These are phyloP conservation scores for Heliconius eleuchia DNA, from an alignment of 1,140 invertebrate genomes.

Conservation along the genomic window DNA sequence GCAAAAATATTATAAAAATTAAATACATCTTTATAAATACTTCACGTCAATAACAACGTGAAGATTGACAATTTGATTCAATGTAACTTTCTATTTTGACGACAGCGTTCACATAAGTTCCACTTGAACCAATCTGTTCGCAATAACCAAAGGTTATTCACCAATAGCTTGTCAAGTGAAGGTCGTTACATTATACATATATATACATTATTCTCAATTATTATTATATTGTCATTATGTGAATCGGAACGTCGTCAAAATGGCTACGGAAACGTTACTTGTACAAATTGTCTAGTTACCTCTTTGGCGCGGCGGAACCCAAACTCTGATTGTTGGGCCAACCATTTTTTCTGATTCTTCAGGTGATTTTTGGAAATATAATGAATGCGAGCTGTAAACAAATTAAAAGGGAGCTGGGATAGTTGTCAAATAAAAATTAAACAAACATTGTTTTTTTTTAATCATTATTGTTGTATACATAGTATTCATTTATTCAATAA, in stretches of 20 bases:
- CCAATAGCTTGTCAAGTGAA: constrained; percentile 1
- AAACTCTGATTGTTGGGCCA: constrained; percentile 42
- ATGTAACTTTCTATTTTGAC: constrained; percentile 61
- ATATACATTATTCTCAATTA: not conserved
- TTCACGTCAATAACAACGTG: constrained; percentile 50
- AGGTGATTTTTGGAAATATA: constrained; percentile 66
- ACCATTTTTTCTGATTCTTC: constrained; percentile 67
- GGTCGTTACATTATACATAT: not conserved
- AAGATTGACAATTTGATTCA: constrained; percentile 61
- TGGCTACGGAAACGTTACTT: constrained; percentile 59
- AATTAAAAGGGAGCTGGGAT: constrained; percentile 26
- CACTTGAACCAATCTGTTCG: constrained; percentile 53
- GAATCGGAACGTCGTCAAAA: constrained; percentile 55
- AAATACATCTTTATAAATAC: constrained; percentile 1
- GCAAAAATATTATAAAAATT: not conserved
- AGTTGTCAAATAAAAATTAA: not conserved
- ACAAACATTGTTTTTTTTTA: not conserved
- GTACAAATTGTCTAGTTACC: constrained; percentile 65
- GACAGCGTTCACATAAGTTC: constrained; percentile 59
- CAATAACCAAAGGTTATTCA: constrained; percentile 22
- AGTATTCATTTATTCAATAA: too few species aligned
- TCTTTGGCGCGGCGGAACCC: constrained; percentile 42
- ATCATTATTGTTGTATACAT: not conserved
- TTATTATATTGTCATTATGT: constrained; percentile 48
- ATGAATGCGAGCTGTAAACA: constrained; percentile 65